phyloP scores from a whole-genome alignment of 2,888 invertebrate genomes.

The Artemia sinica region DNA sequence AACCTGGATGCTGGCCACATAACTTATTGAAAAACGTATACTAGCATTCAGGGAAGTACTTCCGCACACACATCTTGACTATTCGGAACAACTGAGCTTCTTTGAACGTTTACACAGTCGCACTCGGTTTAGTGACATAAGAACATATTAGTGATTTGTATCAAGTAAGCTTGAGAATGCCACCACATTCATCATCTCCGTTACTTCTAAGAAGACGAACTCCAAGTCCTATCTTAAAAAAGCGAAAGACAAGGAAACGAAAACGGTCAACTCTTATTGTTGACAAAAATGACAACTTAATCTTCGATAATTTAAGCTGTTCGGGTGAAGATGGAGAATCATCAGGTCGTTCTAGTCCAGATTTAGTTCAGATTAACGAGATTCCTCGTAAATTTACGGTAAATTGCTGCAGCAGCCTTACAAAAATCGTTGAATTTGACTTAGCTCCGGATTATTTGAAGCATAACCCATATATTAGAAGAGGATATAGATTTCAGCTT shows the following conservation, averaged over 20 bases:
- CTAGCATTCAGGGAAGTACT: too few relatives aligned
- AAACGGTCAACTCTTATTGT: background rate
- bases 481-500: conserved; percentile 66
- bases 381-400: background rate
- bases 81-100: too few relatives aligned
- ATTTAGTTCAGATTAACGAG: background rate
- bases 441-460: conserved; percentile 65
- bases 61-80: too few relatives aligned
- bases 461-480: conserved; percentile 66
- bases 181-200: conserved; percentile 10
- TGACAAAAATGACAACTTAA: background rate
- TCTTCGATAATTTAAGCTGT: background rate
- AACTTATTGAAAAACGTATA: too few relatives aligned
- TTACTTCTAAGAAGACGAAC: background rate
- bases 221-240: background rate
- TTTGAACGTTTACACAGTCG: too few relatives aligned
- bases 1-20: too few relatives aligned
- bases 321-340: background rate
- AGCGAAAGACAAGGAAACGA: background rate
- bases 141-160: too few relatives aligned
- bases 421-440: conserved; percentile 26
- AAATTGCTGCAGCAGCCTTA: background rate
- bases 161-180: background rate
- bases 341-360: conserved; percentile 5
- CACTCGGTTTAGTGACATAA: too few relatives aligned